phyloP scores from a whole-genome alignment of 2,797 vertebrate species.

The Eulemur coronatus region DNA sequence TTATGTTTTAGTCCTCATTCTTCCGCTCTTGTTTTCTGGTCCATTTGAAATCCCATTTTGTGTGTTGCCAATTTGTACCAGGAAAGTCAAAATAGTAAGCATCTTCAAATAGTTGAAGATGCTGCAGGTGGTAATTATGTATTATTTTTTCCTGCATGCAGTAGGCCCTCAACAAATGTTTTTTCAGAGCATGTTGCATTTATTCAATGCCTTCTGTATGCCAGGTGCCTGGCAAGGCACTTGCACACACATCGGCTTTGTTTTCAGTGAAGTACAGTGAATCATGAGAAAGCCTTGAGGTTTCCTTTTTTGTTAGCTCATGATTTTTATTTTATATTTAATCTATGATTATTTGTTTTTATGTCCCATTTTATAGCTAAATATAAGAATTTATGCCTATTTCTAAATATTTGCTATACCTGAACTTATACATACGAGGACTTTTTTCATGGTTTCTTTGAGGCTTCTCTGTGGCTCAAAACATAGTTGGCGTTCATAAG shows the following conservation, averaged over 20 bases:
- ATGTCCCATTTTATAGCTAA: background rate
- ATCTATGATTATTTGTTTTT: background rate
- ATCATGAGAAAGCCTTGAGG: background rate
- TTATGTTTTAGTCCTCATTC: background rate
- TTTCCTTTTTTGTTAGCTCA: background rate
- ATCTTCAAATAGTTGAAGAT: background rate
- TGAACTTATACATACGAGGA: background rate
- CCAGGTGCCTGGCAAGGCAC: background rate
- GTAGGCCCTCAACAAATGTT: background rate
- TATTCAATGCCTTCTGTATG: background rate
- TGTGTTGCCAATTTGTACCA: background rate
- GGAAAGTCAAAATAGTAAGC: background rate
- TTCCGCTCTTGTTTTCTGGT: background rate
- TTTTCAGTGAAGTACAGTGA: background rate
- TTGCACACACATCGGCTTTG: background rate
- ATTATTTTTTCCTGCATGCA: background rate
- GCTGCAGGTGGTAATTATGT: background rate
- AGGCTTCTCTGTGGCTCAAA: background rate
- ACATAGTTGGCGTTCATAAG: background rate
- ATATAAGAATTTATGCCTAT: background rate
- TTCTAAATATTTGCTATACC: slow-evolving; percentile 5
- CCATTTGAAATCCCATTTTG: background rate
- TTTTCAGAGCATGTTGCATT: background rate
- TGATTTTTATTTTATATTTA: slow-evolving; percentile 15
- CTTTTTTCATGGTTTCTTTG: background rate